These are phyloP conservation scores for Oasisia sp. DNA, from an alignment of 2,888 invertebrate species.

Conservation along the genomic window DNA sequence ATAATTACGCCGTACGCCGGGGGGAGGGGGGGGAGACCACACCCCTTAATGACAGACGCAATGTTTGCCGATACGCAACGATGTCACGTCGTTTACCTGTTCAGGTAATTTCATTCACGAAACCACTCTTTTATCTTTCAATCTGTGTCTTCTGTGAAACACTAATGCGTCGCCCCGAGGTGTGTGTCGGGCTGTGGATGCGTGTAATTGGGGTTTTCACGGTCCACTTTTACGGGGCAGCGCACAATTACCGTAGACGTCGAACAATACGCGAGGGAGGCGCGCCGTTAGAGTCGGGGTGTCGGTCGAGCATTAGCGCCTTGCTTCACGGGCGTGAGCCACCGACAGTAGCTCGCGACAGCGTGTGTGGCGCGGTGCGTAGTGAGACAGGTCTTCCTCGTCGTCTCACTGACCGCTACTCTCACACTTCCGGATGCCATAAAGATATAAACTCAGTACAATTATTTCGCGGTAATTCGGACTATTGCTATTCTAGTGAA, in stretches of 20 bases:
- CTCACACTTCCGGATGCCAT: background rate
- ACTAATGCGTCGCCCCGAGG: background rate
- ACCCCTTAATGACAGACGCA: background rate
- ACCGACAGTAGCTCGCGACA: background rate
- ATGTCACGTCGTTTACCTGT: constrained; percentile 3
- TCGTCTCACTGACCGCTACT: background rate
- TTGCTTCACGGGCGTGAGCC: background rate
- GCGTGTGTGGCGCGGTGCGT: background rate
- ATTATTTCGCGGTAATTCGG: background rate
- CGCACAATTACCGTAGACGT: background rate
- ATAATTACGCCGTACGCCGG: background rate
- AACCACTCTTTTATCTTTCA: background rate
- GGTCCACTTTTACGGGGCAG: background rate
- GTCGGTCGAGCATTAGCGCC: background rate
- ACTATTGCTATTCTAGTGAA: background rate
- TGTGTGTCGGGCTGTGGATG: background rate
- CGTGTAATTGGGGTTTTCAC: background rate
- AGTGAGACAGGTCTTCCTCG: background rate
- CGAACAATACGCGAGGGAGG: background rate
- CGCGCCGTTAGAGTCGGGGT: background rate
- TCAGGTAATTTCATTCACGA: background rate
- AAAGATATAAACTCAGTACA: background rate
- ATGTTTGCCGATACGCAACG: background rate
- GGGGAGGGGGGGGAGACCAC: background rate
- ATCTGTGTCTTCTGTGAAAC: background rate